Evolutionary conservation across 2,113 vertebrate species (phyloP).

Genomic region (Scolopax mira): DNA sequence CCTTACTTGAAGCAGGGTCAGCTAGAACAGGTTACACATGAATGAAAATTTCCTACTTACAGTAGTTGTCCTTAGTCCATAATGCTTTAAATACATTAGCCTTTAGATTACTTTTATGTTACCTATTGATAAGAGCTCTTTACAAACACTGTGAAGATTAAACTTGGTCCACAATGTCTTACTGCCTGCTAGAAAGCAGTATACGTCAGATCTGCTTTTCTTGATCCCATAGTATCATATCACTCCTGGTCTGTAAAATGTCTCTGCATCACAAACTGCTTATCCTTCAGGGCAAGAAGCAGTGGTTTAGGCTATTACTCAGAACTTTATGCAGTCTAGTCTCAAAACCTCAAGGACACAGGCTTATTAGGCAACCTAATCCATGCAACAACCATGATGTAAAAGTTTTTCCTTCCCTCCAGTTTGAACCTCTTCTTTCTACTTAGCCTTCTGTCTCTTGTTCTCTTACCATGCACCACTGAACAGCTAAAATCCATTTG

Average conservation of each 20-base stretch:
- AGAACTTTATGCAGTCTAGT: background rate
- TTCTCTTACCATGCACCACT: background rate
- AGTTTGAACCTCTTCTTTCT: background rate
- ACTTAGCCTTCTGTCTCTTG: background rate
- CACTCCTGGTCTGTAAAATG: background rate
- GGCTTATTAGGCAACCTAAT: background rate
- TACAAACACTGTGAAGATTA: background rate
- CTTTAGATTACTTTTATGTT: background rate
- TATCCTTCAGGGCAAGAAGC: background rate
- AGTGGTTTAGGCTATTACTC: background rate
- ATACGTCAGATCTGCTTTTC: background rate
- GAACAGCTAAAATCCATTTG: background rate
- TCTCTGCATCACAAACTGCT: background rate
- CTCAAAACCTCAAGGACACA: background rate
- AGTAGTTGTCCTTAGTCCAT: background rate
- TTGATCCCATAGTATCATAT: background rate
- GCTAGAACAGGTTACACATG: background rate
- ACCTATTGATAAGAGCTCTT: background rate
- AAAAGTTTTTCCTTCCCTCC: background rate
- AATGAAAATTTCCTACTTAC: background rate
- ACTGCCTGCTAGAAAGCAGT: background rate
- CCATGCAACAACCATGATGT: rapidly evolving
- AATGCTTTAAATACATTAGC: background rate
- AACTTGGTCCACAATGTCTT: background rate
- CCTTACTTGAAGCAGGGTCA: background rate